Evolutionary conservation across 2,888 invertebrate species (phyloP).

Genomic region (Phoronis australis): DNA sequence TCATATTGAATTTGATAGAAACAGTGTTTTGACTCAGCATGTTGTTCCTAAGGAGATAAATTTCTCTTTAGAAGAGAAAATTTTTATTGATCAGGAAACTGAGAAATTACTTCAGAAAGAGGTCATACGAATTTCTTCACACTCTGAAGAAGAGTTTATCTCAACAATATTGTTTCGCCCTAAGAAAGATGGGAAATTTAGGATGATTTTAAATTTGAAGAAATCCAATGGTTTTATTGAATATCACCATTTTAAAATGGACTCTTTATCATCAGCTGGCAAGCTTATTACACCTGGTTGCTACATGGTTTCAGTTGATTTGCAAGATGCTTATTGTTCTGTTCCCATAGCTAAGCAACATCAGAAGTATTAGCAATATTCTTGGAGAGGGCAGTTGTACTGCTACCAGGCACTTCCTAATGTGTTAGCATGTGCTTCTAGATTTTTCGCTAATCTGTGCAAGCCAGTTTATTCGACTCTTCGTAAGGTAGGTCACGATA

Average conservation of each 20-base stretch:
- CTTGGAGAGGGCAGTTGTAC: constrained; percentile 10
- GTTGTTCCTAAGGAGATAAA: not conserved
- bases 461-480: constrained; percentile 6
- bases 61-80: not conserved
- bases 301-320: constrained; percentile 17
- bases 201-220: constrained; percentile 17
- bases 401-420: constrained; percentile 10
- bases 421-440: constrained; percentile 7
- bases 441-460: constrained; percentile 10
- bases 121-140: not conserved
- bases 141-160: constrained; percentile 6
- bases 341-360: constrained; percentile 11
- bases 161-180: constrained; percentile 14
- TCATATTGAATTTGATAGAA: not conserved
- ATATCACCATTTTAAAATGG: constrained; percentile 24
- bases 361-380: constrained; percentile 10
- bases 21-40: not conserved
- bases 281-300: constrained; percentile 9
- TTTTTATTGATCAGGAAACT: not conserved
- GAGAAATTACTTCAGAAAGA: not conserved
- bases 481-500: not conserved
- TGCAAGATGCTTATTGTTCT: constrained; percentile 17
- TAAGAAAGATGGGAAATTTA: constrained; percentile 13
- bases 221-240: constrained; percentile 4
- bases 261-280: constrained; percentile 10